These are phyloP conservation scores for Scaptomyza flava DNA, from an alignment of 2,888 invertebrate species.

Conservation along the genomic window DNA sequence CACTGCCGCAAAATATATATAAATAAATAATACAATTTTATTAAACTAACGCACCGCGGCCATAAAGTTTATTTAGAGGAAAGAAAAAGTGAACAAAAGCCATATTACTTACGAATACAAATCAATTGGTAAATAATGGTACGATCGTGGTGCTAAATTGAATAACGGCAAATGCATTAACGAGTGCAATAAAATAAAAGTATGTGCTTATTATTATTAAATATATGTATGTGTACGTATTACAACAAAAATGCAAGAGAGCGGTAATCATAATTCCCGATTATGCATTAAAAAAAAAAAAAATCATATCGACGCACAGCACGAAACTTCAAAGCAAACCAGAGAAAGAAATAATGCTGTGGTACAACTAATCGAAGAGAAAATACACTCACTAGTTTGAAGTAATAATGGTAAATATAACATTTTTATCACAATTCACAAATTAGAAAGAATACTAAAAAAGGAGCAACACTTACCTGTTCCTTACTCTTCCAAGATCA, in stretches of 20 bases:
- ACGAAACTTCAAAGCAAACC: constrained; percentile 42
- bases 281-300: constrained; percentile 60
- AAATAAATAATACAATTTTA: constrained; percentile 25
- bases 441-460: background rate
- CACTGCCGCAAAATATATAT: constrained; percentile 33
- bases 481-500: background rate
- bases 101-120: constrained; percentile 23
- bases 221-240: constrained; percentile 17
- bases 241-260: constrained; percentile 66
- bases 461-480: background rate
- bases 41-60: constrained; percentile 9
- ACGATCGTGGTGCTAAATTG: constrained; percentile 72
- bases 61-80: constrained; percentile 19
- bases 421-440: background rate
- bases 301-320: constrained; percentile 57
- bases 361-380: background rate
- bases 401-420: background rate
- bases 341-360: constrained; percentile 13
- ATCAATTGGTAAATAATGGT: constrained; percentile 52
- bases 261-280: constrained; percentile 63
- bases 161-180: constrained; percentile 71
- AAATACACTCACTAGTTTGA: constrained; percentile 12
- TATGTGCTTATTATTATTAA: constrained; percentile 56
- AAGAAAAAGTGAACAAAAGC: constrained; percentile 3
- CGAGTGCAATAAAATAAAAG: constrained; percentile 72